phyloP scores from a whole-genome alignment of 2,113 vertebrate genomes.

The Onychorhynchus coronatus region DNA sequence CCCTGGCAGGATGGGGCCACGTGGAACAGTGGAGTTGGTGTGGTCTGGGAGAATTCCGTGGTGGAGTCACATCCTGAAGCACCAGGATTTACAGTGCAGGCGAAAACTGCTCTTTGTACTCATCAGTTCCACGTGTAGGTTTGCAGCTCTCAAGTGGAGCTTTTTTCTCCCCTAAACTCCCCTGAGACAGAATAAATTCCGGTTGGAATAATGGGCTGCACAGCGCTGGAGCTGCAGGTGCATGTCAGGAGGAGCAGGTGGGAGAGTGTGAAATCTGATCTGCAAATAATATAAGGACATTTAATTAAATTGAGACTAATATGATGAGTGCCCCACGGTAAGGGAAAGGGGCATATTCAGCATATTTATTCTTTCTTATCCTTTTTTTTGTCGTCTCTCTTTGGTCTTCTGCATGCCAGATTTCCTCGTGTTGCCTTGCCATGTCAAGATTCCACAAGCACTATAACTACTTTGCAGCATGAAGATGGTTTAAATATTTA shows the following conservation, averaged over 20 bases:
- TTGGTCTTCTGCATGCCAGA: neutral
- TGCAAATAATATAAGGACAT: neutral
- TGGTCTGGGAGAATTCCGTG: neutral
- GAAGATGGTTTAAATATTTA: neutral
- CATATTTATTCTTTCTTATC: neutral
- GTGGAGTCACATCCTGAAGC: neutral
- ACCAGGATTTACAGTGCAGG: neutral
- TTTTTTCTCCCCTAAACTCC: neutral
- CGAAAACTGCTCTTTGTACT: neutral
- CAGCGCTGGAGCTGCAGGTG: neutral
- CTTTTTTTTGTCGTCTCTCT: neutral
- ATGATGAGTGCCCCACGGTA: neutral
- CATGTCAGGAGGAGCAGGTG: neutral
- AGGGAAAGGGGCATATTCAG: neutral
- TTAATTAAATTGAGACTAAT: neutral
- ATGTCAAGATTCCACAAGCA: neutral
- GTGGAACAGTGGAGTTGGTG: rapidly evolving
- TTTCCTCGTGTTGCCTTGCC: neutral
- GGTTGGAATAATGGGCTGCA: neutral
- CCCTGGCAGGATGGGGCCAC: neutral
- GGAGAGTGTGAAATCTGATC: neutral
- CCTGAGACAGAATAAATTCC: neutral
- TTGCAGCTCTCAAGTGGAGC: neutral
- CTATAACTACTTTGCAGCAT: neutral
- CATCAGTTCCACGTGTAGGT: neutral